phyloP scores from a whole-genome alignment of 2,888 invertebrate species.

The Standfussiana lucernea region DNA sequence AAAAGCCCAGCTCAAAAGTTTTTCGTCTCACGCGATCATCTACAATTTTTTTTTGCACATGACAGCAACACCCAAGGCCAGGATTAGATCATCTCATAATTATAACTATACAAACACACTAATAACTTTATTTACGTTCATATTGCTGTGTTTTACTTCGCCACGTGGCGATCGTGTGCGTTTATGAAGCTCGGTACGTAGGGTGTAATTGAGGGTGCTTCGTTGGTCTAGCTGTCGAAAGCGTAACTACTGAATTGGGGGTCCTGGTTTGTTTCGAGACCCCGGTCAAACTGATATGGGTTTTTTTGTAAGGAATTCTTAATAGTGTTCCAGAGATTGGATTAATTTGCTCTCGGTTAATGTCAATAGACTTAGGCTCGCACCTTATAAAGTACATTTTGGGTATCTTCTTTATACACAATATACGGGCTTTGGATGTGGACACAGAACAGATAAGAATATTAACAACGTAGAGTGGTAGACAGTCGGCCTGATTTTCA shows the following conservation, averaged over 20 bases:
- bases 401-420: neutral
- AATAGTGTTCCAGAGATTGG: neutral
- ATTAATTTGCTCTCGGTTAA: too few relatives aligned
- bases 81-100: conserved; percentile 58
- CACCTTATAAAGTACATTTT: neutral
- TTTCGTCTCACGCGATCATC: conserved; percentile 9
- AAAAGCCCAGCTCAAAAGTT: too few relatives aligned
- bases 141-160: conserved; percentile 54
- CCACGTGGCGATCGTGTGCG: conserved; percentile 55
- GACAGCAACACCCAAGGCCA: conserved; percentile 45
- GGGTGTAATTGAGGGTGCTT: conserved; percentile 38
- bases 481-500: neutral
- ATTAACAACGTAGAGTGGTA: neutral
- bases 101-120: conserved; percentile 60
- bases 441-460: neutral
- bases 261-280: neutral
- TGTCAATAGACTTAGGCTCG: neutral
- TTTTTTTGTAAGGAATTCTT: too few relatives aligned
- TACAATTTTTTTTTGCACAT: conserved; percentile 24
- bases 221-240: neutral
- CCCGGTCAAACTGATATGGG: neutral
- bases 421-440: neutral
- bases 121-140: conserved; percentile 59
- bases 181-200: conserved; percentile 39
- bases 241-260: neutral